These are phyloP conservation scores for Listronotus bonariensis DNA, from an alignment of 1,140 invertebrate species.

Conservation along the genomic window DNA sequence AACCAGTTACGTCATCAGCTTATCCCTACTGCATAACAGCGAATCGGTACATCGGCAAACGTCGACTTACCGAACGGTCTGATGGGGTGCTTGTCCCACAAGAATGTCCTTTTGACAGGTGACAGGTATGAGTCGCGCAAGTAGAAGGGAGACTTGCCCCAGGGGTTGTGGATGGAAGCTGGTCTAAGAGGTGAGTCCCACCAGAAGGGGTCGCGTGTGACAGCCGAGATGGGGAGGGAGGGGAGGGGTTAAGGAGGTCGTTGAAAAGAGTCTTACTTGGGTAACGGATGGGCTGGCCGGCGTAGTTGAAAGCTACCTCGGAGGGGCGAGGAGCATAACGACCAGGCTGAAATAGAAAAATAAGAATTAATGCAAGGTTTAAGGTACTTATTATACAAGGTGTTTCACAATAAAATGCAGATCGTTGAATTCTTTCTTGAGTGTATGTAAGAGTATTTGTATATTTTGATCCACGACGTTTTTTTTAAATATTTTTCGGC, in stretches of 20 bases:
- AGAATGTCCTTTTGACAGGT: slow-evolving; percentile 83
- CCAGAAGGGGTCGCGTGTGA: slow-evolving; percentile 82
- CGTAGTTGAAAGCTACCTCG: slow-evolving; percentile 71
- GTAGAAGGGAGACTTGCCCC: slow-evolving; percentile 74
- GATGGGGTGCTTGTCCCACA: slow-evolving; percentile 86
- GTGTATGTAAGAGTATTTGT: too few relatives aligned
- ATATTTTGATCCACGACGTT: too few relatives aligned
- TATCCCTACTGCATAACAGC: slow-evolving; percentile 15
- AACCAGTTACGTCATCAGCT: slow-evolving; percentile 11
- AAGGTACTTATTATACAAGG: too few relatives aligned
- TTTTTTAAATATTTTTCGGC: too few relatives aligned
- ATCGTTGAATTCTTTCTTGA: too few relatives aligned
- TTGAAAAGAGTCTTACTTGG: slow-evolving; percentile 68
- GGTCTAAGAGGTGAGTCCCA: slow-evolving; percentile 78
- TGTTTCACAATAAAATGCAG: too few relatives aligned
- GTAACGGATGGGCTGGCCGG: slow-evolving; percentile 72
- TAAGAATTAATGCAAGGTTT: too few relatives aligned
- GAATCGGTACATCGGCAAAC: slow-evolving; percentile 16
- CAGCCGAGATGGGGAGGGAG: slow-evolving; percentile 73
- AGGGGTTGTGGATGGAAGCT: slow-evolving; percentile 65
- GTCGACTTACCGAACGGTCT: slow-evolving; percentile 77
- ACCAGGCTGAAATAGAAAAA: slow-evolving; percentile 56
- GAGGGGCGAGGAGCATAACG: slow-evolving; percentile 59
- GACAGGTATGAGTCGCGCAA: slow-evolving; percentile 84
- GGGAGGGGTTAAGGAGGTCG: slow-evolving; percentile 77